These are phyloP conservation scores for Electrona antarctica DNA, from an alignment of 2,113 vertebrate species.

Conservation along the genomic window DNA sequence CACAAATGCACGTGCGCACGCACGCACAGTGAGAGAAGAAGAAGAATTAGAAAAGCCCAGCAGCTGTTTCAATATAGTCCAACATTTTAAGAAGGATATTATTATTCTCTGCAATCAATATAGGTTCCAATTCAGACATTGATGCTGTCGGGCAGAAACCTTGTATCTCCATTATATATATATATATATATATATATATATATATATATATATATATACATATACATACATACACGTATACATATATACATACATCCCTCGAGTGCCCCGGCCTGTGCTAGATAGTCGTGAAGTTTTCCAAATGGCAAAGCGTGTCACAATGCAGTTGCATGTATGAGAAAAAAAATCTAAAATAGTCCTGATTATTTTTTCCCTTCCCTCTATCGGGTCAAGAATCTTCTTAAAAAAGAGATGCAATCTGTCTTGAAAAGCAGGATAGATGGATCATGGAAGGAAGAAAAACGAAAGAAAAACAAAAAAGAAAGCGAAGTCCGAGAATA, in stretches of 20 bases:
- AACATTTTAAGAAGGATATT: slow-evolving; percentile 61
- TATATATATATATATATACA: too few relatives aligned
- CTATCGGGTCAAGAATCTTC: slow-evolving; percentile 55
- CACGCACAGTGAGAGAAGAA: background rate
- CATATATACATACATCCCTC: too few relatives aligned
- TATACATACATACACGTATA: too few relatives aligned
- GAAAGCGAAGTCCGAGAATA: slow-evolving; percentile 34
- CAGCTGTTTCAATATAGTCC: slow-evolving; percentile 35
- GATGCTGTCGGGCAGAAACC: slow-evolving; percentile 30
- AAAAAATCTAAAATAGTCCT: background rate
- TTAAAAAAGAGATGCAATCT: slow-evolving; percentile 64
- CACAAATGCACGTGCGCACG: slow-evolving; percentile 14
- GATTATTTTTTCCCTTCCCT: background rate
- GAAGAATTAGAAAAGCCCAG: slow-evolving; percentile 45
- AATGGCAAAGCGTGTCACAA: slow-evolving; percentile 37
- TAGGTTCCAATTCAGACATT: slow-evolving; percentile 58
- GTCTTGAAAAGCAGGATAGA: slow-evolving; percentile 62
- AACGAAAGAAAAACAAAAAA: background rate
- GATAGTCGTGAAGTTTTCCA: slow-evolving; percentile 10
- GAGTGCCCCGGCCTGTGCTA: too few relatives aligned
- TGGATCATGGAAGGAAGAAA: slow-evolving; percentile 34
- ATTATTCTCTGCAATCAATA: slow-evolving; percentile 69
- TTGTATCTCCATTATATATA: too few relatives aligned
- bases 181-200: too few relatives aligned
- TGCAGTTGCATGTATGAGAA: background rate